A percentile compares a stretch with the other conserved stretches of the same genome.
Conservation (phyloP, 2,797 vertebrate genomes). For the Glyptemys insculpta region DNA sequence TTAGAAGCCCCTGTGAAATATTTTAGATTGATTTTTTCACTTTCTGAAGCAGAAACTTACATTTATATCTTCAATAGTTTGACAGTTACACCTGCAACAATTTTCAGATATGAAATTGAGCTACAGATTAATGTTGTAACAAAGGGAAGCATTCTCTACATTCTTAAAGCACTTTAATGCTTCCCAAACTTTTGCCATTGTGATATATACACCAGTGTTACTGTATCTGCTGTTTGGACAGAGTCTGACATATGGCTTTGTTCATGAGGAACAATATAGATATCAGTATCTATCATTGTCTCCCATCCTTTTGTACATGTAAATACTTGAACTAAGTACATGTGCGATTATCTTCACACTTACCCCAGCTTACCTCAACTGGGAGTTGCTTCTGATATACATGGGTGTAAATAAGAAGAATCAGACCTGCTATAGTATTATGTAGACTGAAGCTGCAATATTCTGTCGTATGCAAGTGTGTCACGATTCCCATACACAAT, state of each 20-base stretch:
- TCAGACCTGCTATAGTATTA: not conserved
- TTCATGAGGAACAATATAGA: not conserved
- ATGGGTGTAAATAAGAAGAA: not conserved
- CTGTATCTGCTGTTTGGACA: not conserved
- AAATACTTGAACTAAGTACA: not conserved
- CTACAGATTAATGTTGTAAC: not conserved
- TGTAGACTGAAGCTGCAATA: not conserved
- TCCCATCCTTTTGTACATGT: not conserved
- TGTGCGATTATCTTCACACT: not conserved
- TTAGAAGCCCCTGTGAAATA: slow-evolving; percentile 40
- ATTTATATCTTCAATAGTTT: not conserved
- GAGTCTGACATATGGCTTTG: rapidly evolving
- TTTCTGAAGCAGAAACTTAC: slow-evolving; percentile 32
- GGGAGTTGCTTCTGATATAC: not conserved
- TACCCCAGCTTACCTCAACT: too few relatives aligned
- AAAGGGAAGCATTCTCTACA: not conserved
- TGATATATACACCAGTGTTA: not conserved
- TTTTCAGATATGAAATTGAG: not conserved
- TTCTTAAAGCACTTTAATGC: rapidly evolving
- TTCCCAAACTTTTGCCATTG: not conserved
- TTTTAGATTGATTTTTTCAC: slow-evolving; percentile 38
- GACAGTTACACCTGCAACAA: slow-evolving; percentile 6
- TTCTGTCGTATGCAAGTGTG: not conserved
- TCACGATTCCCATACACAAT: not conserved
- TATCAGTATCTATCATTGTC: not conserved